Evolutionary conservation across 2,888 invertebrate genomes (phyloP), one percentile per base, ranked within the genome.

Genomic region (Ditula angustiorana): DNA sequence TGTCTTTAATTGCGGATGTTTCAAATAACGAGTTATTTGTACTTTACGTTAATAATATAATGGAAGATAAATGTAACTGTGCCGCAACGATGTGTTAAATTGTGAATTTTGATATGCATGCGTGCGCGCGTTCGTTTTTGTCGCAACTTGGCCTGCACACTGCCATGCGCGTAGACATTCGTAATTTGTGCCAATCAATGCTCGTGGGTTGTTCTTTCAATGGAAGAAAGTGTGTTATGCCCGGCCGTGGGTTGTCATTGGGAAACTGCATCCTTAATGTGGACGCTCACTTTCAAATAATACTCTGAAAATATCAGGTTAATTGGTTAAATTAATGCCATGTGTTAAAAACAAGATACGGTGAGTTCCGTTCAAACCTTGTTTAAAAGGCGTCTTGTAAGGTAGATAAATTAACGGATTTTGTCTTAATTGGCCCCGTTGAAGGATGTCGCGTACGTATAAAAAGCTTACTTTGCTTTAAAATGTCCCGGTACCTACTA

Each of bases 141-240:
- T n/a, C n/a, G 56, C 11, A 37, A 50, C 63, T 63, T 57, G 57
- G 57, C 57, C n/a, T 16, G 19, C 13, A 7, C 57, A 44, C 63
- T 63, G 41, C 50, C 33, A 11, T 24, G 44, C 24, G 44, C 52
- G 50, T 57, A 63, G 37, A 16, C 41, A 62, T 8, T 58, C 50
- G 57, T 64, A 64, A 64, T 82, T 81, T 78, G 86, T 86, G 89
- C 86, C 90, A 83, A 86, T 88, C 82, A 74, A 77, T 80, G 76
- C 71, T 74, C 75, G 88, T 88, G 82, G 90, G 90, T 79, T 77
- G 78, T 85, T 88, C 81, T 88, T 88, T 88, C 84, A 85, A 87
- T 86, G 81, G 79, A 90, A 87, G 91, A 91, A 90, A 91, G 91
- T 86, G 73, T 80, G 76, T 72, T 79, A 74, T 66, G 66, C 37